Conservation (phyloP, 2,797 vertebrate genomes). For the Propithecus perrieri region DNA sequence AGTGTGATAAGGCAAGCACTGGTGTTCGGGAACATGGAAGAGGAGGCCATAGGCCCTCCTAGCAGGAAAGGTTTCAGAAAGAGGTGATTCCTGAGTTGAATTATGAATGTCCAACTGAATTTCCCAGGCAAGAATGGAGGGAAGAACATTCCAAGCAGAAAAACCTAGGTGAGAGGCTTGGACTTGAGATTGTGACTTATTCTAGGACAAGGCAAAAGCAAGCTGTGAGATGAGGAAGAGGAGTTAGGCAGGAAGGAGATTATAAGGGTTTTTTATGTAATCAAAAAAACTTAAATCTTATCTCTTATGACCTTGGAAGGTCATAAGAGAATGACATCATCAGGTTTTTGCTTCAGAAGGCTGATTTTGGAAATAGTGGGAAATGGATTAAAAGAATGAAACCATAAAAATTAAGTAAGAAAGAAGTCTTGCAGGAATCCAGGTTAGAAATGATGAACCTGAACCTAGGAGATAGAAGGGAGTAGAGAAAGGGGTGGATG, state of each 20-base stretch:
- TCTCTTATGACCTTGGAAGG: not conserved
- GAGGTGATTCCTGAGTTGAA: not conserved
- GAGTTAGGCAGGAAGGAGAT: not conserved
- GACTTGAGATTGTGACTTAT: not conserved
- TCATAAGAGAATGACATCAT: not conserved
- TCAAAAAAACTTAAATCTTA: not conserved
- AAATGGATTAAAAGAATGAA: not conserved
- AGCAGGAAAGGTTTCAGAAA: not conserved
- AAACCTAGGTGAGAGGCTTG: not conserved
- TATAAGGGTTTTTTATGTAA: not conserved
- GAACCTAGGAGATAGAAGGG: not conserved
- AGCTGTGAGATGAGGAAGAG: not conserved
- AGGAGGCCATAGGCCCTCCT: not conserved
- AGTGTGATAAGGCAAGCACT: not conserved
- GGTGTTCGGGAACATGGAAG: not conserved
- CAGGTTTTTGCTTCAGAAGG: conserved; percentile 17
- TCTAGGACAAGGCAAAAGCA: not conserved
- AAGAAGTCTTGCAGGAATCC: not conserved
- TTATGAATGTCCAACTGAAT: not conserved
- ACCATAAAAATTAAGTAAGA: not conserved
- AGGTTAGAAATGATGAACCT: not conserved
- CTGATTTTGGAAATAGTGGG: not conserved
- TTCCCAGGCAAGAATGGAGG: not conserved
- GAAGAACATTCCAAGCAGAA: not conserved
- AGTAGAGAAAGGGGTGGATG: not conserved